Evolutionary conservation across 2,113 vertebrate species (phyloP).

Genomic region (Crotalus tigris): DNA sequence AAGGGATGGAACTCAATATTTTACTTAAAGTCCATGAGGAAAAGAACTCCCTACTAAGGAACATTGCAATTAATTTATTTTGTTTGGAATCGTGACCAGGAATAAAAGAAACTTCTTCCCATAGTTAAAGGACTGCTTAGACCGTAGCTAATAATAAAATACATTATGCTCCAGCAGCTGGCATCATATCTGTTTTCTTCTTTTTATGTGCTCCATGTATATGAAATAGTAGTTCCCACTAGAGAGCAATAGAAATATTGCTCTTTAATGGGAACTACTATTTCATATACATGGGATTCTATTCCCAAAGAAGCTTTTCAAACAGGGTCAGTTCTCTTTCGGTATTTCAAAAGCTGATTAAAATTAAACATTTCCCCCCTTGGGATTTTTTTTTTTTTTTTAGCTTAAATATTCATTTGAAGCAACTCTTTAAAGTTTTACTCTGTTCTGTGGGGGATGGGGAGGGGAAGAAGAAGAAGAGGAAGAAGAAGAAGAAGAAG

Average conservation of each 20-base stretch:
- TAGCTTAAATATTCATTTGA: neutral
- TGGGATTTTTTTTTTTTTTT: neutral
- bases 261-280: no score
- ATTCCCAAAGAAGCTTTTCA: neutral
- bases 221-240: neutral
- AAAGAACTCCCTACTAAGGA: neutral
- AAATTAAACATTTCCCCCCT: neutral
- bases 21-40: neutral
- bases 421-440: neutral
- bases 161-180: neutral
- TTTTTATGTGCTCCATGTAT: neutral
- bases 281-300: neutral
- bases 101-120: neutral
- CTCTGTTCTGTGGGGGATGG: neutral
- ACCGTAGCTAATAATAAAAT: neutral
- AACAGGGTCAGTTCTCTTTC: neutral
- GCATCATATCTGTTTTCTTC: neutral
- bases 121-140: neutral
- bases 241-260: neutral
- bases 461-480: neutral
- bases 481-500: no score
- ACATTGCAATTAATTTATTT: neutral
- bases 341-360: neutral
- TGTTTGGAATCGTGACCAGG: neutral
- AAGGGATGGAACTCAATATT: neutral